phyloP scores from a whole-genome alignment of 2,113 vertebrate species.

The Erythrocercus mccallii region DNA sequence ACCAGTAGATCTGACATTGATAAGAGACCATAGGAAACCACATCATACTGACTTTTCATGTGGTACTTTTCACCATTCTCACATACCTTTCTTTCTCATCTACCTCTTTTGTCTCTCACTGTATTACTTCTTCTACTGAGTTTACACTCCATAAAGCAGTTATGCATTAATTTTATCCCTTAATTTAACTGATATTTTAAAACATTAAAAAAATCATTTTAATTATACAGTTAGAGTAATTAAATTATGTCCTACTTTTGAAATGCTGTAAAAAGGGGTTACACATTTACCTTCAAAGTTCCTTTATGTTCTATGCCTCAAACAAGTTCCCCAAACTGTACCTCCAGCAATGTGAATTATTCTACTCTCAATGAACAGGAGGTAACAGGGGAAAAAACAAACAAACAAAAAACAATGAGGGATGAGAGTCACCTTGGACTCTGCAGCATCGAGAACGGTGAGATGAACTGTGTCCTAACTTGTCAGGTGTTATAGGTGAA shows the following conservation, averaged over 20 bases:
- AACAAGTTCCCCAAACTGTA: not conserved
- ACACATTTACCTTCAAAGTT: not conserved
- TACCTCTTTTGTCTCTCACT: not conserved
- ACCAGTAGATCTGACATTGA: not conserved
- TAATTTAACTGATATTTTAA: not conserved
- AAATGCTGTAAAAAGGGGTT: not conserved
- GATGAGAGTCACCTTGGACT: not conserved
- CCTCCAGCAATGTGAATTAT: not conserved
- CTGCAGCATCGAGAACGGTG: not conserved
- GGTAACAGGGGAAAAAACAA: not conserved
- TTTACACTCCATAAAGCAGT: not conserved
- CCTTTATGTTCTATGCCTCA: not conserved
- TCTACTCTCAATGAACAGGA: not conserved
- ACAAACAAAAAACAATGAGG: accelerated
- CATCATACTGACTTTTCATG: not conserved
- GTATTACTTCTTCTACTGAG: not conserved
- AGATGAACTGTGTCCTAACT: not conserved
- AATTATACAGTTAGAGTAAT: not conserved
- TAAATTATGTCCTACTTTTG: not conserved
- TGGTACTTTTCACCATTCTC: not conserved
- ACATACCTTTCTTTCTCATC: not conserved
- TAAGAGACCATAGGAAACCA: not conserved
- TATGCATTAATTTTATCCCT: not conserved
- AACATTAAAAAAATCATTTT: not conserved
- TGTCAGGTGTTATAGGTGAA: too few relatives aligned